Percentiles rank a stretch among this genome's conserved stretches.
These are phyloP conservation scores for Drosophila simulans DNA, from an alignment of 1,140 invertebrate genomes.

Conservation along the genomic window DNA sequence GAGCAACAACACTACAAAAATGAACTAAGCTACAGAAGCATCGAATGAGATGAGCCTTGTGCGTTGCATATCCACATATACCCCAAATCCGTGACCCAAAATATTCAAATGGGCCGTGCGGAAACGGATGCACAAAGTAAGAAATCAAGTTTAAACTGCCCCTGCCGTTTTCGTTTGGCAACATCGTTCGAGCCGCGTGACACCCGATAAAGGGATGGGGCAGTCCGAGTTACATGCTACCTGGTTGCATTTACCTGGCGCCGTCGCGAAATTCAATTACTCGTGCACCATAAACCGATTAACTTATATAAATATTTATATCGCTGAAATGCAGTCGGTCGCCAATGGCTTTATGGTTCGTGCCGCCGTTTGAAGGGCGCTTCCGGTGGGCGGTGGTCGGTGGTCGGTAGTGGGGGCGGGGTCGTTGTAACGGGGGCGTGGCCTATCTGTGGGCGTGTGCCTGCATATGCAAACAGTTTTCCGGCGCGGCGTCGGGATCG, in stretches of 20 bases:
- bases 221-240: constrained; percentile 34
- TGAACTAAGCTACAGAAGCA: background rate
- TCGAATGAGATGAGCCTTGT: background rate
- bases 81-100: background rate
- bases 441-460: constrained; percentile 44
- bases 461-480: constrained; percentile 79
- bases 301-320: constrained; percentile 83
- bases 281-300: constrained; percentile 81
- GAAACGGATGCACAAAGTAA: constrained; percentile 30
- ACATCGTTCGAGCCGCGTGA: constrained; percentile 15
- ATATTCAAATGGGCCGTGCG: background rate
- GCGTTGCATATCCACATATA: constrained; percentile 2
- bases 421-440: constrained; percentile 26
- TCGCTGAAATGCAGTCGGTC: constrained; percentile 69
- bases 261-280: constrained; percentile 74
- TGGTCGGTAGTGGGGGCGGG: background rate
- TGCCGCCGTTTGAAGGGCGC: constrained; percentile 7
- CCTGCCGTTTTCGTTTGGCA: constrained; percentile 15
- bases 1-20: too few species aligned
- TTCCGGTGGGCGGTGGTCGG: background rate
- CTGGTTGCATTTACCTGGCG: constrained; percentile 52
- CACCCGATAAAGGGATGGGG: background rate
- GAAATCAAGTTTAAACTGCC: constrained; percentile 43
- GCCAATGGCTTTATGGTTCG: constrained; percentile 57
- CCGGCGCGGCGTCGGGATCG: background rate